Evolutionary conservation across 2,797 vertebrate species (phyloP).

Genomic region (Oreortyx pictus): DNA sequence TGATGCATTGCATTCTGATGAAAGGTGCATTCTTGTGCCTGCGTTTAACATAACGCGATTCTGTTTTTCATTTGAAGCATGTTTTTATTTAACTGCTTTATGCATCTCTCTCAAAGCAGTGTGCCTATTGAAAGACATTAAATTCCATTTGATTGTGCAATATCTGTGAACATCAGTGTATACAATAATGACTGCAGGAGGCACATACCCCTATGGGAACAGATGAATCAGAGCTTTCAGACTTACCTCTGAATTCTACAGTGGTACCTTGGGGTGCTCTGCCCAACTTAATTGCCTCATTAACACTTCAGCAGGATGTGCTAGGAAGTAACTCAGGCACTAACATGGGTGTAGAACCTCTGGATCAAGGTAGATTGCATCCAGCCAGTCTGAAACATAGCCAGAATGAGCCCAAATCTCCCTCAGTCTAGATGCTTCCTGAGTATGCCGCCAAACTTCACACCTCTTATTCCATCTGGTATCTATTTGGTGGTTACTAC

Average conservation of each 20-base stretch:
- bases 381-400: not conserved
- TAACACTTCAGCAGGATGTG: constrained; percentile 17
- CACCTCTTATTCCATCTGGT: not conserved
- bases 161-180: not conserved
- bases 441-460: not conserved
- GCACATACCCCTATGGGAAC: not conserved
- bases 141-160: not conserved
- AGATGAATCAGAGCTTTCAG: not conserved
- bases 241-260: not conserved
- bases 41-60: not conserved
- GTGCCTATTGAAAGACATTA: not conserved
- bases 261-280: not conserved
- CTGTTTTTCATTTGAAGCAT: not conserved
- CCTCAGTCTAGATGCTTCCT: not conserved
- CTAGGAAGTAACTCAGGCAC: not conserved
- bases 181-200: not conserved
- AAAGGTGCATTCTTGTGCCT: not conserved
- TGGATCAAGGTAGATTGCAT: not conserved
- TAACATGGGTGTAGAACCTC: not conserved
- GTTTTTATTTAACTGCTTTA: not conserved
- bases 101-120: not conserved
- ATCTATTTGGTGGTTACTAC: not conserved
- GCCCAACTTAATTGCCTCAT: constrained; percentile 5
- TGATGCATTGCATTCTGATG: not conserved
- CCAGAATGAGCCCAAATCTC: not conserved